Percentiles rank a stretch among this genome's conserved stretches.
phyloP scores from a whole-genome alignment of 1,140 invertebrate genomes.

The Glossosoma conforme region DNA sequence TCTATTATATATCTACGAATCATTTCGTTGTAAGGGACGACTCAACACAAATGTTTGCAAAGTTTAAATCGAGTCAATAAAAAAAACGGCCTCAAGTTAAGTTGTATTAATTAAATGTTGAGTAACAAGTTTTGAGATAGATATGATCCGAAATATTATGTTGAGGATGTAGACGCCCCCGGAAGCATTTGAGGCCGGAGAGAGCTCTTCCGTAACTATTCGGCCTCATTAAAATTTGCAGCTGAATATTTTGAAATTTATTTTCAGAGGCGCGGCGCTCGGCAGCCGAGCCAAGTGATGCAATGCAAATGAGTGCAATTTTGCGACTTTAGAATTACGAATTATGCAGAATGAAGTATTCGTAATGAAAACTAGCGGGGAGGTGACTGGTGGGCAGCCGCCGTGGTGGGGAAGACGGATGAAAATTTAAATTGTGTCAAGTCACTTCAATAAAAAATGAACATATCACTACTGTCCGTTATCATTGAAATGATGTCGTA shows the following conservation, averaged over 20 bases:
- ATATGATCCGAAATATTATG: no score
- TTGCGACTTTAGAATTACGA: constrained; percentile 13
- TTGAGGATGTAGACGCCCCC: no score
- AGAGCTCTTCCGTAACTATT: constrained; percentile 1
- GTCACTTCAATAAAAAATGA: no score
- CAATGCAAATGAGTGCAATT: constrained; percentile 20
- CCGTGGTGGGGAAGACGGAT: background rate
- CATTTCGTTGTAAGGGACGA: no score
- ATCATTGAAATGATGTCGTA: no score
- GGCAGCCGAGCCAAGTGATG: constrained; percentile 13
- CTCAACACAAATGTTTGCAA: no score
- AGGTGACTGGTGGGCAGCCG: background rate
- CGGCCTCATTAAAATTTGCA: constrained; percentile 15
- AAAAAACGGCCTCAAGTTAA: no score
- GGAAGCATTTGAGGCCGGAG: constrained; percentile 7
- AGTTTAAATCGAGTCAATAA: no score
- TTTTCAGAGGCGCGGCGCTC: constrained; percentile 2
- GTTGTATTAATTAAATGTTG: no score
- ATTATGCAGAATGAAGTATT: constrained; percentile 10
- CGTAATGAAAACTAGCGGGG: constrained; percentile 7
- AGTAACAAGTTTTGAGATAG: no score
- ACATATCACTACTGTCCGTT: no score
- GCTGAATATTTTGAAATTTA: constrained; percentile 18
- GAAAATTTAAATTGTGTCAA: background rate
- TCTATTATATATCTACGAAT: no score